These are phyloP conservation scores for Philaethria dido DNA, from an alignment of 2,888 invertebrate genomes.

Conservation along the genomic window DNA sequence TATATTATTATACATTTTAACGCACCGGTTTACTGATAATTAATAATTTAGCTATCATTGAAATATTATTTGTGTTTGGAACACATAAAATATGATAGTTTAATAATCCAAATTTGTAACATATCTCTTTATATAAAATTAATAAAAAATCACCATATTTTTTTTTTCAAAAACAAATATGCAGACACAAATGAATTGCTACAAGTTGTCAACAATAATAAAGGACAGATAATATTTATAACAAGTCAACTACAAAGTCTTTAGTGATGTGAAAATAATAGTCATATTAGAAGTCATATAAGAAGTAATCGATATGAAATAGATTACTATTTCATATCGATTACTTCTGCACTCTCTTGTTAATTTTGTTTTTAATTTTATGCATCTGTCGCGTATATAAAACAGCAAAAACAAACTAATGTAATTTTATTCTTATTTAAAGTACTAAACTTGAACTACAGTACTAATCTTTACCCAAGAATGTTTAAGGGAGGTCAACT, in stretches of 20 bases:
- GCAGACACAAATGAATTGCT: slow-evolving; percentile 16
- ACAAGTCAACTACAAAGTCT: neutral
- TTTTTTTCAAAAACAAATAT: slow-evolving; percentile 22
- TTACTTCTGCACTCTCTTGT: neutral
- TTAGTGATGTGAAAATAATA: neutral
- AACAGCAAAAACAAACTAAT: no score
- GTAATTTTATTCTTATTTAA: no score
- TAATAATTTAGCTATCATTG: slow-evolving; percentile 20
- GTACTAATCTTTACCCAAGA: no score
- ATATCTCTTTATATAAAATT: slow-evolving; percentile 18
- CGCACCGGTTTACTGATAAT: slow-evolving; percentile 47
- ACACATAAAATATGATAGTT: slow-evolving; percentile 8
- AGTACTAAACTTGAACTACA: no score
- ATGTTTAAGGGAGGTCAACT: no score
- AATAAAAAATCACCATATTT: slow-evolving; percentile 11
- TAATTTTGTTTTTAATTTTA: no score
- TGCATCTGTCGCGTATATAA: no score
- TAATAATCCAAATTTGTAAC: slow-evolving; percentile 7
- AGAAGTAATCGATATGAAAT: no score
- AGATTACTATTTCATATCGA: neutral
- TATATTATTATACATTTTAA: slow-evolving; percentile 60
- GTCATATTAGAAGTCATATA: neutral
- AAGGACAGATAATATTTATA: slow-evolving; percentile 14
- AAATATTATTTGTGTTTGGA: slow-evolving; percentile 10
- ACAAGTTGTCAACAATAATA: slow-evolving; percentile 26